Percentiles rank a stretch among this genome's conserved stretches.
Evolutionary conservation across 2,113 vertebrate species (phyloP).

Genomic region (Corythaixoides concolor): DNA sequence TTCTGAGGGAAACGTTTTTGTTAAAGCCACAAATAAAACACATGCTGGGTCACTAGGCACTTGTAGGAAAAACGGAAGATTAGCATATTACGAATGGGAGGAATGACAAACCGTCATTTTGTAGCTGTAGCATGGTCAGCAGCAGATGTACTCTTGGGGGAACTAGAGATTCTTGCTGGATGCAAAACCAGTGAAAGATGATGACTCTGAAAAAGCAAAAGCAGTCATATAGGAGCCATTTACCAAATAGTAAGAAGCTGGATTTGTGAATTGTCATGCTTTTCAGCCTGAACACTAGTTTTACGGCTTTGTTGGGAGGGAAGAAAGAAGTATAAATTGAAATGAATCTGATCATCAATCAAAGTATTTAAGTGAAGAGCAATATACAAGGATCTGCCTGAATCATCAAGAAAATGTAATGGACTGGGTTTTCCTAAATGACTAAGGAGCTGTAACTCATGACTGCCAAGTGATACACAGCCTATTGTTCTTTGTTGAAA

Average conservation of each 20-base stretch:
- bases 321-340: conserved; percentile 22
- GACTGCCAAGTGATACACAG: background rate
- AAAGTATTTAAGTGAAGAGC: conserved; percentile 28
- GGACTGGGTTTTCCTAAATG: background rate
- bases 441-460: background rate
- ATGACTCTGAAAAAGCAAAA: conserved; percentile 11
- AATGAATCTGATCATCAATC: background rate
- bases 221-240: background rate
- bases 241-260: conserved; percentile 1
- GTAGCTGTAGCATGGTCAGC: background rate
- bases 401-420: conserved; percentile 2
- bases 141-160: background rate
- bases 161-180: background rate
- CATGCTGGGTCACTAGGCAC: background rate
- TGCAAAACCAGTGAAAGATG: conserved; percentile 28
- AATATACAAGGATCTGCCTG: background rate
- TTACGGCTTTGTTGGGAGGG: background rate
- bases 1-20: background rate
- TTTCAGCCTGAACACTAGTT: conserved; percentile 4
- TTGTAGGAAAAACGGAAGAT: background rate
- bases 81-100: background rate
- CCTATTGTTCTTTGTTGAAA: background rate
- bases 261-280: conserved; percentile 1
- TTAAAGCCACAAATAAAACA: conserved; percentile 14
- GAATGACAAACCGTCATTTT: background rate